Evolutionary conservation across 1,140 invertebrate species (phyloP).

Genomic region (Acyrthosiphon pisum): DNA sequence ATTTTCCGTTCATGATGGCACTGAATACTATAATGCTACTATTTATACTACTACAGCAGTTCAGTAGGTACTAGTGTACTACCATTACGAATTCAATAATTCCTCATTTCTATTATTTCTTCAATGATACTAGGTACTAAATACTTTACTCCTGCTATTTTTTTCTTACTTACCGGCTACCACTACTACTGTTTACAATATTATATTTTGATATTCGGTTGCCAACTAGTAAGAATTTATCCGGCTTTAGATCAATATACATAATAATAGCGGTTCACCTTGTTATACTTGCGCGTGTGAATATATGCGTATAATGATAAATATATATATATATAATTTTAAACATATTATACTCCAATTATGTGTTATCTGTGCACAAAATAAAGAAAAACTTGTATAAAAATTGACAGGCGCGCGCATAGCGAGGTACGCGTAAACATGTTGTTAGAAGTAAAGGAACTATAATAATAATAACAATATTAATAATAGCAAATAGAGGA

Average conservation of each 20-base stretch:
- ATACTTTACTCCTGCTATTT: not conserved
- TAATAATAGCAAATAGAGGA: not conserved
- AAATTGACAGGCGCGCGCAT: not conserved
- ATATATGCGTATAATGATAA: not conserved
- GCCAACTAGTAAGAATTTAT: not conserved
- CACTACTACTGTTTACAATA: not conserved
- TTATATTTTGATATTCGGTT: not conserved
- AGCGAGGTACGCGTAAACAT: not conserved
- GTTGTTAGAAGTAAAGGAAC: not conserved
- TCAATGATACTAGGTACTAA: not conserved
- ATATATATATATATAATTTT: not conserved
- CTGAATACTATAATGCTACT: not conserved
- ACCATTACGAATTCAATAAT: not conserved
- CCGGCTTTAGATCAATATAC: not conserved
- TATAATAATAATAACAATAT: conserved; percentile 14
- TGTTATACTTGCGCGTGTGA: not conserved
- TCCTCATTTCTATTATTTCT: not conserved
- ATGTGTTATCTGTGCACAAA: not conserved
- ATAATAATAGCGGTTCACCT: conserved; percentile 19
- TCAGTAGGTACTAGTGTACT: too few relatives aligned
- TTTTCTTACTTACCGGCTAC: not conserved
- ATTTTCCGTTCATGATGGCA: not conserved
- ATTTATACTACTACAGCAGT: not conserved
- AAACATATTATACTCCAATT: not conserved
- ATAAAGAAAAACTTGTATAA: not conserved